A percentile compares a stretch with the other conserved stretches of the same genome.
Conservation (phyloP, 2,888 invertebrate species). For the Periphyllus acericola region DNA sequence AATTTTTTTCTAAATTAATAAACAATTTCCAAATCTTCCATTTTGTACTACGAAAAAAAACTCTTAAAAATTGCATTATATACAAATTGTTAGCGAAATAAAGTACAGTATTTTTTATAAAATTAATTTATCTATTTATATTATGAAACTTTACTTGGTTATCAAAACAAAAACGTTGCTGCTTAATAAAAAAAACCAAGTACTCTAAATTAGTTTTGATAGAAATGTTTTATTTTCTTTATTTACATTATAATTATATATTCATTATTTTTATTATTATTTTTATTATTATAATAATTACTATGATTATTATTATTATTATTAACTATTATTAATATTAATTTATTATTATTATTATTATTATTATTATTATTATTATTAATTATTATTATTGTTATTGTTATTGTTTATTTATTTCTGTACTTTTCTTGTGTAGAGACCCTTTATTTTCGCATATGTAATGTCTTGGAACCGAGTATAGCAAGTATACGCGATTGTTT, state of each 20-base stretch:
- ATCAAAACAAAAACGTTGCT: slow-evolving; percentile 10
- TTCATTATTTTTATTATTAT: slow-evolving; percentile 1
- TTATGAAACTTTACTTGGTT: slow-evolving; percentile 38
- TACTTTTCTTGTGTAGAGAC: slow-evolving; percentile 36
- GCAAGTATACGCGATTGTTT: slow-evolving; percentile 8
- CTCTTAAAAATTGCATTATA: slow-evolving; percentile 40
- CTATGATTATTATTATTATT: slow-evolving; percentile 7
- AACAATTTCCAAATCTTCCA: slow-evolving; percentile 60
- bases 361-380: slow-evolving; percentile 4
- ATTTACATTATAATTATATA: slow-evolving; percentile 32
- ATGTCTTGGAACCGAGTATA: background rate
- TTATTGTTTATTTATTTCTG: slow-evolving; percentile 32
- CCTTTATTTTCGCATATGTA: slow-evolving; percentile 35
- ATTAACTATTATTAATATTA: slow-evolving; percentile 20
- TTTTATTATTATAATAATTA: no score
- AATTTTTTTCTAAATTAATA: slow-evolving; percentile 42
- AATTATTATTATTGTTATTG: slow-evolving; percentile 7
- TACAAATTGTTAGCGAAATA: slow-evolving; percentile 51
- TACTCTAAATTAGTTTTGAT: slow-evolving; percentile 39
- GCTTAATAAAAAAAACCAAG: slow-evolving; percentile 43
- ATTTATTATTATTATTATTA: slow-evolving; percentile 1
- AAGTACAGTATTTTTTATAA: slow-evolving; percentile 60
- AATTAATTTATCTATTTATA: slow-evolving; percentile 42
- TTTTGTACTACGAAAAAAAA: slow-evolving; percentile 52
- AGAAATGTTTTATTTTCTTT: slow-evolving; percentile 2